A percentile compares a stretch with the other conserved stretches of the same genome.
These are phyloP conservation scores for Asarcornis scutulata DNA, from an alignment of 2,113 vertebrate species.

Conservation along the genomic window DNA sequence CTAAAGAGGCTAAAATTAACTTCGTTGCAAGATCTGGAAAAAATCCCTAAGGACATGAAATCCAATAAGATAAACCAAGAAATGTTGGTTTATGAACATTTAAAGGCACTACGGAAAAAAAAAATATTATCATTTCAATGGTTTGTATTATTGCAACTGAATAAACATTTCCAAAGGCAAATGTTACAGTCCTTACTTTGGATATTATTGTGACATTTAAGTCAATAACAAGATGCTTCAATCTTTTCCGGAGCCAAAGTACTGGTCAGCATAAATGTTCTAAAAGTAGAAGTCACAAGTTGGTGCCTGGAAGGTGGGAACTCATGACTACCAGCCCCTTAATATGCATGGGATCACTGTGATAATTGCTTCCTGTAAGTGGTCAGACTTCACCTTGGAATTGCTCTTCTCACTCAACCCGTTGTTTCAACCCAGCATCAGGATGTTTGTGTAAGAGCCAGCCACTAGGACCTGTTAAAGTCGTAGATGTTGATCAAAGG, in stretches of 20 bases:
- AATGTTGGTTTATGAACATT: conserved; percentile 49
- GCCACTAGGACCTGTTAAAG: not conserved
- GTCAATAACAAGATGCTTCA: conserved; percentile 37
- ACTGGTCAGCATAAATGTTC: not conserved
- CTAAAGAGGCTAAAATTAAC: conserved; percentile 58
- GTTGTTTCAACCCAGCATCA: not conserved
- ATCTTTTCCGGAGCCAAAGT: conserved; percentile 24
- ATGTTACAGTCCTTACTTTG: conserved; percentile 30
- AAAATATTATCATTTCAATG: conserved; percentile 42
- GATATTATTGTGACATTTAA: conserved; percentile 50
- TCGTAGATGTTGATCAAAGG: not conserved
- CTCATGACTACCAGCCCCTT: not conserved
- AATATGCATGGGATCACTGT: not conserved
- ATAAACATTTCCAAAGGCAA: conserved; percentile 66
- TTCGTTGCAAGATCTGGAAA: conserved; percentile 55
- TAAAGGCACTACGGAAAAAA: conserved; percentile 19
- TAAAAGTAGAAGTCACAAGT: conserved; percentile 17
- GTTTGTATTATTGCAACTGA: conserved; percentile 56
- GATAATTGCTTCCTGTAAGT: not conserved
- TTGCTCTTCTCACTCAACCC: not conserved
- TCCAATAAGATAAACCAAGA: conserved; percentile 65
- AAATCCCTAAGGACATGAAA: conserved; percentile 51
- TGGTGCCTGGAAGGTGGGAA: not conserved
- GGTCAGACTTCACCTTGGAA: not conserved
- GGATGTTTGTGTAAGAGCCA: not conserved